Base-by-base conservation (phyloP, 2,113 vertebrate genomes). In the Hemibagrus wyckioides region DNA sequence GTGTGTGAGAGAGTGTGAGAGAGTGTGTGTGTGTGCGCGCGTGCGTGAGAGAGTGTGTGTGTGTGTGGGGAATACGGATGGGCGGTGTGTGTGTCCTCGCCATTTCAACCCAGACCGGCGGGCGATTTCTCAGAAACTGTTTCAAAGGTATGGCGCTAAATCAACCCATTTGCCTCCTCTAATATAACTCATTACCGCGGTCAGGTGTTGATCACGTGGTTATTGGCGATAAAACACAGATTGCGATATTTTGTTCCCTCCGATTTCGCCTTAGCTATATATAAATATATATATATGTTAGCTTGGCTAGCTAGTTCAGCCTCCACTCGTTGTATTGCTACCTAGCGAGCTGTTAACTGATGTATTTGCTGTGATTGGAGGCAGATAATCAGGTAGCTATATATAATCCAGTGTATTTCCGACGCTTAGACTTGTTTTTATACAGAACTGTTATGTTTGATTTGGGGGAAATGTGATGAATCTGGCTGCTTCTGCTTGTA, bases 151-250 rank as follows among this genome's bases (percentile, higher is more conserved):
- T 5, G 57, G 13, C 6, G 0, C 17, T 61, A 30, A 73, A 30
- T 3, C 23, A 7, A 0, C 7, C 0, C 13, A 0, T 50, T 14
- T n/a, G 1, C 0, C 14, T 1, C 36, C 6, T 25, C 0, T 4
- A 54, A 10, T 25, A 0, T 2, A 52, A n/a, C 19, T 30, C 19
- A 25, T 69, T 23, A 52, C 44, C 13, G n/a, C 6, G 13, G 0
- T 19, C 80, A 28, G 17, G 33, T 36, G 28, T 14, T 30, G 44
- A 52, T 65, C 59, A n/a, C 9, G 19, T 6, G 77, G 5, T 80
- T 36, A 36, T 33, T 36, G 17, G 36, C 11, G 30, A 21, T 23
- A 10, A 80, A 36, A 3, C 19, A 36, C 19, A 19, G 30, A 3
- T 8, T 48, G 28, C 2, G 41, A 0, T n/a, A 1, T 44, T n/a